These are phyloP conservation scores for Periplaneta americana DNA, from an alignment of 1,140 invertebrate species.

Conservation along the genomic window DNA sequence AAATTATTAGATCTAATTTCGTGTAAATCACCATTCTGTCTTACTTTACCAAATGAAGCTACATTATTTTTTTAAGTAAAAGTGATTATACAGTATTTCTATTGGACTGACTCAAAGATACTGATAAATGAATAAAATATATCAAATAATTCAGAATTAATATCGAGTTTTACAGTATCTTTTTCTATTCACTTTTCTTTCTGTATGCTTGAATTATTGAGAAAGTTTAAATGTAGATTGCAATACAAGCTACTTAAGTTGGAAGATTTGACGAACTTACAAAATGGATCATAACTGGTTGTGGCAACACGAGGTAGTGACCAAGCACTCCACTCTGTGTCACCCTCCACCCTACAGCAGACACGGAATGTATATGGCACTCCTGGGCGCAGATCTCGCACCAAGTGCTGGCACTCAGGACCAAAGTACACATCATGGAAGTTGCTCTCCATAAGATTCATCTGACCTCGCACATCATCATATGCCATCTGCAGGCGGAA, in stretches of 20 bases:
- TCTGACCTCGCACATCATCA: constrained; percentile 10
- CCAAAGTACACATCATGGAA: constrained; percentile 23
- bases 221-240: too few relatives aligned
- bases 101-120: too few relatives aligned
- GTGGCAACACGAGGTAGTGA: constrained; percentile 22
- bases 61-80: too few relatives aligned
- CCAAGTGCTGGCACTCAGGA: constrained; percentile 17
- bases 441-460: constrained; percentile 9
- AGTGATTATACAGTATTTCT: too few relatives aligned
- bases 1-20: too few relatives aligned
- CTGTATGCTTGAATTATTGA: too few relatives aligned
- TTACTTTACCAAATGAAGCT: too few relatives aligned
- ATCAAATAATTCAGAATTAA: too few relatives aligned
- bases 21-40: too few relatives aligned
- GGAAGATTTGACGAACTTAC: constrained; percentile 9
- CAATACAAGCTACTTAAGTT: neutral
- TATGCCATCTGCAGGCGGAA: constrained; percentile 22
- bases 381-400: constrained; percentile 19
- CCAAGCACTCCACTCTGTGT: constrained; percentile 22
- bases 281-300: constrained; percentile 17
- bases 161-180: too few relatives aligned
- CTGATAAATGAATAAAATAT: too few relatives aligned
- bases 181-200: too few relatives aligned
- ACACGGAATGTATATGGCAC: constrained; percentile 24
- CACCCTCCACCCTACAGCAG: constrained; percentile 18